These are phyloP conservation scores for Nematostella vectensis DNA, from an alignment of 92 coral and sea anemone genomes.

Conservation along the genomic window DNA sequence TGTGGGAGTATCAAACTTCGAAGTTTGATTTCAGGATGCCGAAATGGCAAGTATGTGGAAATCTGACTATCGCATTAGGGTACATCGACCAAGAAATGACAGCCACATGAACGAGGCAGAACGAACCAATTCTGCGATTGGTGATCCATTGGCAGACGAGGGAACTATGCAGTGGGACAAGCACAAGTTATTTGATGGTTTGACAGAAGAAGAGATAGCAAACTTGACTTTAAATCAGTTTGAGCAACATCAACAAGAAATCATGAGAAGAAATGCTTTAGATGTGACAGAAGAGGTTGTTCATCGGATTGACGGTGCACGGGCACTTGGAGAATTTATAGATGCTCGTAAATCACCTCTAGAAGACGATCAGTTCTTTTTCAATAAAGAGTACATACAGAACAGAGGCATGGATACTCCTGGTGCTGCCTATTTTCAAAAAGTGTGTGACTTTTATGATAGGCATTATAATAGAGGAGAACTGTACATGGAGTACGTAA, in stretches of 20 bases:
- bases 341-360: conserved; percentile 16
- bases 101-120: conserved; percentile 31
- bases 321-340: conserved; percentile 35
- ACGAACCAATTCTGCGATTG: conserved; percentile 37
- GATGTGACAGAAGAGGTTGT: conserved; percentile 18
- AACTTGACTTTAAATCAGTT: conserved; percentile 28
- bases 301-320: conserved; percentile 26
- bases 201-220: conserved; percentile 32
- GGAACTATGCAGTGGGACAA: conserved; percentile 38
- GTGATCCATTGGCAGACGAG: conserved; percentile 39
- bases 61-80: conserved; percentile 38
- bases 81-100: conserved; percentile 30
- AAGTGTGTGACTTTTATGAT: conserved; percentile 32
- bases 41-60: conserved; percentile 42
- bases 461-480: conserved; percentile 36
- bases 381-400: conserved; percentile 8
- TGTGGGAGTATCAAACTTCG: conserved; percentile 35
- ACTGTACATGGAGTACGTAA: conserved; percentile 44
- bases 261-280: conserved; percentile 29
- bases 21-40: conserved; percentile 36
- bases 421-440: conserved; percentile 27
- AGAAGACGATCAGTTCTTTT: conserved; percentile 29
- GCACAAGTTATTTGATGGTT: conserved; percentile 25
- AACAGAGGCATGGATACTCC: conserved; percentile 10
- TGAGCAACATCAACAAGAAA: conserved; percentile 34